Percentiles rank a stretch among this genome's conserved stretches.
Conservation (phyloP, 2,888 invertebrate species). For the Lottia gigantea region DNA sequence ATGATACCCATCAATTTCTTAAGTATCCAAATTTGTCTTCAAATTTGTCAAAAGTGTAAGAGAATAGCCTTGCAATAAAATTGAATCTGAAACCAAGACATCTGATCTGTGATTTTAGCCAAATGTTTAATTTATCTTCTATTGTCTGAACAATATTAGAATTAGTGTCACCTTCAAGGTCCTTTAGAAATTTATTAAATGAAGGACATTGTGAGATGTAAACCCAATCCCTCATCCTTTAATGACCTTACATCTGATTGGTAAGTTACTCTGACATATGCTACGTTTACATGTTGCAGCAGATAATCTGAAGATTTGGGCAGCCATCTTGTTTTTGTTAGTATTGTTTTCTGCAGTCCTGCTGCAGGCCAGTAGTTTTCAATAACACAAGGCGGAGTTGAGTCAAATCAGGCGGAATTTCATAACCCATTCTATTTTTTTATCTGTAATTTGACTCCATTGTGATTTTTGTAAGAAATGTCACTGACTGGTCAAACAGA, state of each 20-base stretch:
- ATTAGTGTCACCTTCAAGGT: background rate
- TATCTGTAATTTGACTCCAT: background rate
- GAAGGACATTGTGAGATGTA: background rate
- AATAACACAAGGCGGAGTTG: background rate
- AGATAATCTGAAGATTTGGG: background rate
- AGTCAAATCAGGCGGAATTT: background rate
- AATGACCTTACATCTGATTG: background rate
- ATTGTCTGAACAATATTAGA: slow-evolving; percentile 1
- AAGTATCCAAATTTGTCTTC: slow-evolving; percentile 6
- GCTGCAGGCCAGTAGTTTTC: slow-evolving; percentile 3
- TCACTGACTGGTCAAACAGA: too few species aligned
- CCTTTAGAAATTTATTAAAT: too few species aligned
- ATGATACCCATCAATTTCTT: background rate
- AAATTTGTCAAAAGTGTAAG: slow-evolving; percentile 6
- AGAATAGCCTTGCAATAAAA: background rate
- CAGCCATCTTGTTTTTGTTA: background rate
- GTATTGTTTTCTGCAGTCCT: background rate
- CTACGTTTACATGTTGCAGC: background rate
- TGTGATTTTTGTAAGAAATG: background rate
- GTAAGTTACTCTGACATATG: slow-evolving; percentile 5
- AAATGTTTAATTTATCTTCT: slow-evolving; percentile 8
- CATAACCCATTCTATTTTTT: slow-evolving; percentile 3
- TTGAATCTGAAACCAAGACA: background rate
- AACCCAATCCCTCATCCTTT: slow-evolving; percentile 3
- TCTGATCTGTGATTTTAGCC: background rate